Conservation (phyloP, 1,140 invertebrate species). For the Formica selysi region DNA sequence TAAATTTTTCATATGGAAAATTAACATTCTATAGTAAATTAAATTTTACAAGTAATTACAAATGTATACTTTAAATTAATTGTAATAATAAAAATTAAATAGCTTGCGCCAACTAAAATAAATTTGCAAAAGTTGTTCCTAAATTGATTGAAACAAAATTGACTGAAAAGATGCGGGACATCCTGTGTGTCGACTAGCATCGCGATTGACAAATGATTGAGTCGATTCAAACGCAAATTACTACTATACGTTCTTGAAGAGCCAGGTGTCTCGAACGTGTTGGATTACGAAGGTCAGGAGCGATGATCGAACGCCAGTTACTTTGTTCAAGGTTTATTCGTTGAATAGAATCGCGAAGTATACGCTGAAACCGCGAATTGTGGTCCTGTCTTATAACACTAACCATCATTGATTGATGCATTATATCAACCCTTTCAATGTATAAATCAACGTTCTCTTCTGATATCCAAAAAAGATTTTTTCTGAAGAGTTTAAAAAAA, state of each 20-base stretch:
- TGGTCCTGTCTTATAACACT: background rate
- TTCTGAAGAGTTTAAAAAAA: background rate
- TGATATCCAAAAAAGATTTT: background rate
- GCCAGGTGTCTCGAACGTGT: slow-evolving; percentile 25
- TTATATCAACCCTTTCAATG: background rate
- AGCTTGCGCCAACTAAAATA: background rate
- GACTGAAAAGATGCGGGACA: background rate
- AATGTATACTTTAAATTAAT: slow-evolving; percentile 4
- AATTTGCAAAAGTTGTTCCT: background rate
- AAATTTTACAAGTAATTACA: background rate
- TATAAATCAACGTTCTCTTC: background rate
- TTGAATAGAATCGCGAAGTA: slow-evolving; percentile 50
- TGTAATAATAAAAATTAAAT: background rate
- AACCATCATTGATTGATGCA: background rate
- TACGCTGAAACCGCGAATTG: slow-evolving; percentile 9
- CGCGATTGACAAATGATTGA: slow-evolving; percentile 46
- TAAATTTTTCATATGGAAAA: no score
- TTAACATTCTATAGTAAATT: no score
- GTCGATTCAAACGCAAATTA: slow-evolving; percentile 55
- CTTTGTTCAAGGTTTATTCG: slow-evolving; percentile 52
- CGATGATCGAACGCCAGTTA: slow-evolving; percentile 14
- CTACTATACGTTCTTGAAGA: slow-evolving; percentile 12
- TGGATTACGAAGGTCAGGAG: slow-evolving; percentile 51
- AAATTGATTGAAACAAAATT: background rate
- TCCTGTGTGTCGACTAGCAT: background rate